Evolutionary conservation across 2,888 invertebrate genomes (phyloP), one percentile per base, ranked within the genome.

Genomic region (Drosophila pseudotakahashii): DNA sequence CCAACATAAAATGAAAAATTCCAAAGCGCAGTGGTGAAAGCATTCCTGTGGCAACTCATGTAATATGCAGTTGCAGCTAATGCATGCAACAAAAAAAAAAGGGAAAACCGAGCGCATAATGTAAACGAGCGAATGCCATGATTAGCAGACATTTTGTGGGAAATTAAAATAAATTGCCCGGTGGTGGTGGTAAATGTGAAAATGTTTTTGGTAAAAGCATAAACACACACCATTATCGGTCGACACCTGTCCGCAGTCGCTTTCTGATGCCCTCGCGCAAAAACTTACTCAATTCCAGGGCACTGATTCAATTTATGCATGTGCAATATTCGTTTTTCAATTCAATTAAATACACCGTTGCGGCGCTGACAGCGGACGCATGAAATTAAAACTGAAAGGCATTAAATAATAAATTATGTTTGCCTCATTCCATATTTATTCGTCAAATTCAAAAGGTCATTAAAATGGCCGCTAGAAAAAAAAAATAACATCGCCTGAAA

Each of bases 331-430:
- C 44, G 51, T 71, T 62, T 71, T 57, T 47, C 52, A 76, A 78
- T 78, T 76, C 61, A 83, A 84, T 87, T 83, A 74, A 37, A 50
- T 50, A 70, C 68, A 55, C 45, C 42, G n/a, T 62, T 41, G 34
- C 47, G n/a, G 10, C 30, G 37, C 60, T 47, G 64, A 51, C 42
- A 32, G 14, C 19, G 37, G 13, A 41, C 30, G 50, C 57, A 63
- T 77, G 55, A 45, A 58, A 51, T 68, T 61, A 69, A 68, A 64
- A 16, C 30, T 36, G 37, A 81, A 81, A 73, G 62, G 68, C 72
- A 75, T 78, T 78, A 66, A 67, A 67, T 63, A 75, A 75, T 55
- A 62, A 75, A 60, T 52, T 47, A 55, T 64, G 44, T 11, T 16
- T 41, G 32, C 36, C 44, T 3, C 7, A 23, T 34, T 55, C 55